phyloP scores from a whole-genome alignment of 2,113 vertebrate species.

The Nycticorax nycticorax region DNA sequence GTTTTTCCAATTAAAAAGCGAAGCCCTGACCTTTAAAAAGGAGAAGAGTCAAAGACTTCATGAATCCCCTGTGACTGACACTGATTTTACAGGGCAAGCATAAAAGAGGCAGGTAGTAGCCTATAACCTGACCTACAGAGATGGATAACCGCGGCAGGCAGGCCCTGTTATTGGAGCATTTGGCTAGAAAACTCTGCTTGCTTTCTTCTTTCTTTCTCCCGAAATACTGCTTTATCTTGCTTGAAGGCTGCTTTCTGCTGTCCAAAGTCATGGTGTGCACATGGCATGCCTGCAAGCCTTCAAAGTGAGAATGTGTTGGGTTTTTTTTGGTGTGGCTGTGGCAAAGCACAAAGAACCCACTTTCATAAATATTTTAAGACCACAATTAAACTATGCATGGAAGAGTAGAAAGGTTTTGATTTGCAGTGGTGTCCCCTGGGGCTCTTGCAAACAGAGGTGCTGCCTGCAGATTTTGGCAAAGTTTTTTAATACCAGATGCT shows the following conservation, averaged over 20 bases:
- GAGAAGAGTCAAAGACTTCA: conserved; percentile 46
- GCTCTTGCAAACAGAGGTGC: background rate
- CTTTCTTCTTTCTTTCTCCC: background rate
- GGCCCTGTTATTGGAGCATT: background rate
- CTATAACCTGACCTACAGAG: conserved; percentile 53
- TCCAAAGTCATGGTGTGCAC: background rate
- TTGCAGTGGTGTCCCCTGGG: background rate
- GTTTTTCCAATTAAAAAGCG: conserved; percentile 52
- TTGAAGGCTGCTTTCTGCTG: background rate
- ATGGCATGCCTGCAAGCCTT: background rate
- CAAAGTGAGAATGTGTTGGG: background rate
- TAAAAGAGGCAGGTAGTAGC: conserved; percentile 48
- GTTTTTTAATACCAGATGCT: background rate
- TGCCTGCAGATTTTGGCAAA: background rate
- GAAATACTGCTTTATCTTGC: background rate
- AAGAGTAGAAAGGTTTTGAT: background rate
- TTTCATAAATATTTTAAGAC: conserved; percentile 1
- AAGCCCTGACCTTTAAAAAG: conserved; percentile 54
- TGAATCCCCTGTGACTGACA: conserved; percentile 7
- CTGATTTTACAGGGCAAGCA: conserved; percentile 38
- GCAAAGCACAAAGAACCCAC: background rate
- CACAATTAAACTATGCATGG: background rate
- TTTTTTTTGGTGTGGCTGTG: background rate
- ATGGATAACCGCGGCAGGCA: background rate
- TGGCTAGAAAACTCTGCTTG: background rate